phyloP scores from a whole-genome alignment of 2,888 invertebrate species.

The Mythimna pallens region DNA sequence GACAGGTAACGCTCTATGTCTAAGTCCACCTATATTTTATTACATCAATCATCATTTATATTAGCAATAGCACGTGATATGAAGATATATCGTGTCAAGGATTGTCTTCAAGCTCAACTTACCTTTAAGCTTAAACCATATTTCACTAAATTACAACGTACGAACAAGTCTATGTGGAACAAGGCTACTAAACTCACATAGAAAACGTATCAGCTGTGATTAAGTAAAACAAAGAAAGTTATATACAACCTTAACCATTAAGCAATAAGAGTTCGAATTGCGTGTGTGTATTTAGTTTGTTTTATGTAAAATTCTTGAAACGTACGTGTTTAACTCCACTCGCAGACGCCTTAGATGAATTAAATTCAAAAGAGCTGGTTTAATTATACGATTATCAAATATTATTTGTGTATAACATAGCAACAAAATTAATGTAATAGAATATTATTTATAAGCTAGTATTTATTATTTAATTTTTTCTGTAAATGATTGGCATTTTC shows the following conservation, averaged over 20 bases:
- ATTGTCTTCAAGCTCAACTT: slow-evolving; percentile 52
- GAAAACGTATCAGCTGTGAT: slow-evolving; percentile 60
- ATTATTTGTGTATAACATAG: slow-evolving; percentile 2
- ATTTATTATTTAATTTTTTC: neutral
- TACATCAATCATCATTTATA: slow-evolving; percentile 17
- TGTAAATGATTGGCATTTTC: neutral
- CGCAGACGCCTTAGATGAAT: slow-evolving; percentile 39
- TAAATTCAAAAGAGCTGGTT: slow-evolving; percentile 38
- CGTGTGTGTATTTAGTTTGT: slow-evolving; percentile 30
- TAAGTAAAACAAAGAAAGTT: slow-evolving; percentile 40
- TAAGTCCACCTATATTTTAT: too few species aligned
- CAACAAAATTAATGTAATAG: neutral
- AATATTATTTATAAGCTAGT: neutral
- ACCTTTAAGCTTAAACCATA: slow-evolving; percentile 57
- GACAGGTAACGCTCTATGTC: neutral
- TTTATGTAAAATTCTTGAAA: slow-evolving; percentile 52
- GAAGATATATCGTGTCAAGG: slow-evolving; percentile 60
- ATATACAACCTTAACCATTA: slow-evolving; percentile 32
- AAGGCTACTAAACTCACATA: slow-evolving; percentile 70
- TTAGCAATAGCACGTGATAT: slow-evolving; percentile 49
- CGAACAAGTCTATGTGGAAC: slow-evolving; percentile 68
- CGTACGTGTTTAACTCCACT: slow-evolving; percentile 45
- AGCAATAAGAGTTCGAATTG: slow-evolving; percentile 23
- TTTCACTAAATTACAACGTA: slow-evolving; percentile 65
- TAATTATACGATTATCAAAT: slow-evolving; percentile 24